Percentiles rank a stretch among this genome's conserved stretches.
These are phyloP conservation scores for Buphagus erythrorhynchus DNA, from an alignment of 2,797 vertebrate genomes.

Conservation along the genomic window DNA sequence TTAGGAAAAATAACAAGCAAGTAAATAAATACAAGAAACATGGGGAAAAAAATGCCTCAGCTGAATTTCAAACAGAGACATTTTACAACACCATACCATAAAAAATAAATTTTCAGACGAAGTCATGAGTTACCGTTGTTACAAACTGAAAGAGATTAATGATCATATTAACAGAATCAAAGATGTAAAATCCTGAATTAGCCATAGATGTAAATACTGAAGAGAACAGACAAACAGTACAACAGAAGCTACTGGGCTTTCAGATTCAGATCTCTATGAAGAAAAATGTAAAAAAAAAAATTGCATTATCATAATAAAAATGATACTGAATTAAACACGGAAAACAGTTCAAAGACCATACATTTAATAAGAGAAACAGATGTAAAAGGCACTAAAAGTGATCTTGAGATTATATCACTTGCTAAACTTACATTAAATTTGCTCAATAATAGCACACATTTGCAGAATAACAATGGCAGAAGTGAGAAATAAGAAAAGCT, in stretches of 20 bases:
- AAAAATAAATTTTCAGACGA: background rate
- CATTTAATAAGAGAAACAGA: background rate
- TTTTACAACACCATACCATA: background rate
- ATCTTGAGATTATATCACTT: background rate
- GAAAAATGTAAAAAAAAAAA: background rate
- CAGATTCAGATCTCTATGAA: background rate
- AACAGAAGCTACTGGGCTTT: background rate
- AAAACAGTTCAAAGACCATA: background rate
- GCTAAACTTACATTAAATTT: background rate
- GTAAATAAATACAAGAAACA: background rate
- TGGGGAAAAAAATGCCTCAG: background rate
- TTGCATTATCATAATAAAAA: background rate
- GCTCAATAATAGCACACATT: background rate
- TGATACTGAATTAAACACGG: background rate
- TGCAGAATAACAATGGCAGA: background rate
- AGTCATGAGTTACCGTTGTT: background rate
- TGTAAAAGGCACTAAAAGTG: background rate
- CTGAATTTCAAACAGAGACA: background rate
- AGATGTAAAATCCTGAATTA: background rate
- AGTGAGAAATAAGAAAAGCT: background rate
- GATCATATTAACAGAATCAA: background rate
- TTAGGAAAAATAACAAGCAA: background rate
- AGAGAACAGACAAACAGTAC: background rate
- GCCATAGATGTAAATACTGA: background rate
- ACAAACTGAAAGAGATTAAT: background rate